Evolutionary conservation across 2,797 vertebrate species (phyloP), one percentile per base, ranked within the genome.

Genomic region (Limnodromus scolopaceus): DNA sequence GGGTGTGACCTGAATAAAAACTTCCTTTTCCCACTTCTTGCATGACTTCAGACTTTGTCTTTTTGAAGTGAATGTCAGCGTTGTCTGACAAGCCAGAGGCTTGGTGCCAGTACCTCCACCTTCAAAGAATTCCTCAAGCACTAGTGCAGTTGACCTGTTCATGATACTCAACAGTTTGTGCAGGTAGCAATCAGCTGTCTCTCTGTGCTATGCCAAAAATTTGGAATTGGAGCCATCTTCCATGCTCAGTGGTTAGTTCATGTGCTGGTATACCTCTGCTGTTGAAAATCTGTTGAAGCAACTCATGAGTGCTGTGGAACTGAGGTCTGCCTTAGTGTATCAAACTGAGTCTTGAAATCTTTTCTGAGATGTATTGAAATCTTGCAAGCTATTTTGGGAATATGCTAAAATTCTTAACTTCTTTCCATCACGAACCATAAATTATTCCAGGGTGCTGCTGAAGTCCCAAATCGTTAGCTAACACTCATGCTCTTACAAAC

Each of bases 401-500:
- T 46, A 55, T 9, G 3, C 16, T n/a, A 25, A 36, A 55, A 17
- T 36, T 53, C 13, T 41, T 75, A 61, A 60, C 34, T 65, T 63
- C 18, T 61, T 76, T 66, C 51, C 5, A 2, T 74, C 28, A 2
- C n/a, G 11, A 89, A 83, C 25, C 22, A 17, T 68, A 46, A 32
- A 57, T 69, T 38, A 78, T 87, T 81, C 23, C 24, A 38, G 58
- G 10, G 3, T 70, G 75, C 45, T 63, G 30, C 22, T 55, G 25
- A 66, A 77, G 79, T 72, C 24, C 36, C 24, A 76, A 32, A 65
- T 63, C 5, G 0, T 43, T 81, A 61, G 32, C n/a, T 65, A 60
- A 49, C 12, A 8, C 11, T 49, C 0, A 0, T 6, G 11, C 3
- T 75, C 41, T 57, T 71, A 6, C 0, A 0, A 41, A 24, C 7